Percentiles rank a stretch among this genome's conserved stretches.
Evolutionary conservation across 2,888 invertebrate species (phyloP).

Genomic region (Ganaspis brasiliensis): DNA sequence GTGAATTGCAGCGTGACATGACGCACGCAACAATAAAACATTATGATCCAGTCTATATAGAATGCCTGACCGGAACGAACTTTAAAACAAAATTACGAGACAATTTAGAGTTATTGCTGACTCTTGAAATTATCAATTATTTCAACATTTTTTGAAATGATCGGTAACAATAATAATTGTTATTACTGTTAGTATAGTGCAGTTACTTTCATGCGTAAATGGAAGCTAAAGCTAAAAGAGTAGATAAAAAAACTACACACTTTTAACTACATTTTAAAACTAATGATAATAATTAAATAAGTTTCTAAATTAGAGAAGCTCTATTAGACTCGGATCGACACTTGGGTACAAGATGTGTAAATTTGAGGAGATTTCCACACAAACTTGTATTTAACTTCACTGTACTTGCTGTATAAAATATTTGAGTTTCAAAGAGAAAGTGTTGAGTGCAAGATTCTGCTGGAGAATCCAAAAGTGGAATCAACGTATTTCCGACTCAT

Average conservation of each 20-base stretch:
- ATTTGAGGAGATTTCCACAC: too few relatives aligned
- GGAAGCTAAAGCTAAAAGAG: too few relatives aligned
- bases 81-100: neutral
- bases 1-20: conserved; percentile 16
- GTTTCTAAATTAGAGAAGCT: too few relatives aligned
- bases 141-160: neutral
- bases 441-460: neutral
- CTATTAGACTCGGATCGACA: too few relatives aligned
- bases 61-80: neutral
- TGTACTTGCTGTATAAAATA: neutral
- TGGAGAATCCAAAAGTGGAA: neutral
- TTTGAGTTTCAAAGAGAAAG: neutral
- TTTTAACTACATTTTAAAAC: too few relatives aligned
- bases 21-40: conserved; percentile 20
- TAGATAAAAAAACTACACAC: too few relatives aligned
- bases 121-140: neutral
- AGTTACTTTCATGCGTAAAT: too few relatives aligned
- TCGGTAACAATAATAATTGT: too few relatives aligned
- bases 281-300: too few relatives aligned
- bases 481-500: neutral
- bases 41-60: conserved; percentile 13
- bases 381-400: neutral
- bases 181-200: too few relatives aligned
- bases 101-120: neutral
- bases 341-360: too few relatives aligned